Evolutionary conservation across 2,888 invertebrate genomes (phyloP).

Genomic region (Macrophya annulata): DNA sequence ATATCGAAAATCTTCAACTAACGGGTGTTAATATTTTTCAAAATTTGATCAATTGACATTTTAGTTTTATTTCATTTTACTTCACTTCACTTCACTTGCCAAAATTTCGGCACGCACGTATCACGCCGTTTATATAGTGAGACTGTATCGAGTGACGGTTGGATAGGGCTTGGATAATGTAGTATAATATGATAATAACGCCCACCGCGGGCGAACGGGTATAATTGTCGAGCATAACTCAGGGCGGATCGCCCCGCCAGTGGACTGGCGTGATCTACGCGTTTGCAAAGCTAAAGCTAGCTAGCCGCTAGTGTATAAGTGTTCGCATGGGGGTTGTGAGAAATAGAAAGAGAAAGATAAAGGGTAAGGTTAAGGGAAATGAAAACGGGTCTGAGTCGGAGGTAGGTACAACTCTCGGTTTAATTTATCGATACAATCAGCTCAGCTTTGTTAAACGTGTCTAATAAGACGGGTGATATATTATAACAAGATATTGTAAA

Average conservation of each 20-base stretch:
- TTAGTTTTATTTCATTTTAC: neutral
- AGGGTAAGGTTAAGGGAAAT: constrained; percentile 25
- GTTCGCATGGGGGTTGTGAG: constrained; percentile 19
- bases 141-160: constrained; percentile 44
- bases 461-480: constrained; percentile 67
- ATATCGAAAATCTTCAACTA: neutral
- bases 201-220: constrained; percentile 74
- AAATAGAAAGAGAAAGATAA: constrained; percentile 47
- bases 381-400: constrained; percentile 35
- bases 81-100: neutral
- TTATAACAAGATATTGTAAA: too few species aligned
- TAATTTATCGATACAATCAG: constrained; percentile 78
- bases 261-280: constrained; percentile 75
- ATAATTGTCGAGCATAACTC: constrained; percentile 78
- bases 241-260: constrained; percentile 70
- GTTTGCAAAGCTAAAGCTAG: constrained; percentile 71
- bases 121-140: neutral
- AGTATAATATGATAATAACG: constrained; percentile 76
- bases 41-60: neutral
- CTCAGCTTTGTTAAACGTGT: constrained; percentile 75
- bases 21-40: neutral
- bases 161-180: constrained; percentile 57
- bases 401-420: constrained; percentile 63
- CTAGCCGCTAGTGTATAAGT: constrained; percentile 18
- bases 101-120: neutral